Conservation (phyloP, 2,797 vertebrate genomes). For the Sitta carolinensis region DNA sequence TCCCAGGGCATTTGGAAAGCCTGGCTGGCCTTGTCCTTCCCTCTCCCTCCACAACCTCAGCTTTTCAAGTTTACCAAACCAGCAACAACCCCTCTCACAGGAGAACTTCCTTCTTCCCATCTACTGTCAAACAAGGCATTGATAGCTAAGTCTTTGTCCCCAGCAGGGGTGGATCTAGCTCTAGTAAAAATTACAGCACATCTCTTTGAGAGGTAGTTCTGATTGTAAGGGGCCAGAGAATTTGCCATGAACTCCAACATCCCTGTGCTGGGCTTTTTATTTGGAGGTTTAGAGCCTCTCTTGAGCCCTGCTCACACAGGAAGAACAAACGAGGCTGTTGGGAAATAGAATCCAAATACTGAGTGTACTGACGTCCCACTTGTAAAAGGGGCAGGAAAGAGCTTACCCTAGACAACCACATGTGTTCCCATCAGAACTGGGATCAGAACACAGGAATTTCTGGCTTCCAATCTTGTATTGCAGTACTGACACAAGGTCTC, state of each 20-base stretch:
- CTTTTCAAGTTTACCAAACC: background rate
- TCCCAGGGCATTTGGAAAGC: background rate
- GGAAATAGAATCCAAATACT: background rate
- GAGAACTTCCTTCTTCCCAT: background rate
- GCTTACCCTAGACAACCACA: background rate
- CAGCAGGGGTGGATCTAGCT: background rate
- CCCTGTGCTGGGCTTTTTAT: background rate
- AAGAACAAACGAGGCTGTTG: background rate
- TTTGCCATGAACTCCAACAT: background rate
- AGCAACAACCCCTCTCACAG: background rate
- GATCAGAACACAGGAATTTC: background rate
- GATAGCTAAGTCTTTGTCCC: background rate
- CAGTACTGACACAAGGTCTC: background rate
- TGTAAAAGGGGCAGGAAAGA: background rate
- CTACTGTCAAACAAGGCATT: background rate
- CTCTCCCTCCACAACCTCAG: background rate
- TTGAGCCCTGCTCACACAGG: background rate
- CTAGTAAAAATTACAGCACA: background rate
- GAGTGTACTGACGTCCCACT: background rate
- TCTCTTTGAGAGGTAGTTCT: background rate
- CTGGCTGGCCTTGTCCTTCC: background rate
- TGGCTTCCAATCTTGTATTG: background rate
- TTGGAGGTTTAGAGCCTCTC: background rate
- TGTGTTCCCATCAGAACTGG: background rate
- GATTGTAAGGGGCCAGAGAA: background rate